Base-by-base conservation (phyloP, 2,888 invertebrate species). In the Kryphioiulus occultus region DNA sequence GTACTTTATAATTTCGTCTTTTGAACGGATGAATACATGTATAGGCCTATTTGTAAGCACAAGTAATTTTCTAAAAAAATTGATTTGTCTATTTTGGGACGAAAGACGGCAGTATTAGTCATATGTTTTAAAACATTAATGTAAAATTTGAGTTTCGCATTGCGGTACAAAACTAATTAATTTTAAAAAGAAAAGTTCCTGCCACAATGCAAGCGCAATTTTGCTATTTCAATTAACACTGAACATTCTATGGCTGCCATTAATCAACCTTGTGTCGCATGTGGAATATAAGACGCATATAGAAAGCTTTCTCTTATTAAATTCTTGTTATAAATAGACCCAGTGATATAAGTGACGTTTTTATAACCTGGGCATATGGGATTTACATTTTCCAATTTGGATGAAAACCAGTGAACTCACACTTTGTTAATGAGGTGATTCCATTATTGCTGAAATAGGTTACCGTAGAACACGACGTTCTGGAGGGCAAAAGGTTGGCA, bases 371-470 rank as follows among this genome's bases (percentile, higher is more conserved):
- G 30, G 78, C 30, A 78, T 32, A 30, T 78, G 78, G 78, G 78
- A 78, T 30, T 30, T 32, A 30, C 26, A 30, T 78, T 78, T 30
- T 78, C 78, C 26, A 78, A 78, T 78, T 78, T 78, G 30, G 78
- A 12, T 78, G 78, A 78, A 78, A 78, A 78, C 30, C 78, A 78
- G 78, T 78, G 78, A 78, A 78, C 30, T 78, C 78, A 32, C 68
- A 26, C 30, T 78, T 78, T 78, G 78, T 30, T 78, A 78, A 78
- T 78, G 78, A 78, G 78, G 30, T 78, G 78, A 78, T 78, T 78
- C 30, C 78, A 78, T 78, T 78, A 78, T 30, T 78, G 30, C 78
- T 17, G 78, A 30, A 15, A 78, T 78, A 26, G 12, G 30, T 30
- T 30, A 26, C 26, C 59, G 0, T 26, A 12, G 26, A 68, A 68